phyloP scores from a whole-genome alignment of 2,113 vertebrate genomes.

The Peromyscus leucopus region DNA sequence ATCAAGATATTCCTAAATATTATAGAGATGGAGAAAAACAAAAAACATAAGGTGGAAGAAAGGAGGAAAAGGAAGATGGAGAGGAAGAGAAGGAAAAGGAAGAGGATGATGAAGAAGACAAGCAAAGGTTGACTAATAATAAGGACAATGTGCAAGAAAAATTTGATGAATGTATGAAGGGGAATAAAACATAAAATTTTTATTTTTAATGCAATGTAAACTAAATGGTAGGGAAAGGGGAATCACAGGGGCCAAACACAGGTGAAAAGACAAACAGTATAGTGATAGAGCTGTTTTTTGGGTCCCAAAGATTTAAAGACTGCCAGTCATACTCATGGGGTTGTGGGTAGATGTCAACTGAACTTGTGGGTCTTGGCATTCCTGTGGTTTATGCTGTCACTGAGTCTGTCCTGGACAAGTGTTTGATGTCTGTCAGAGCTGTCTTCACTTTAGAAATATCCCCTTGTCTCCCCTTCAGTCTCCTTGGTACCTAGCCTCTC shows the following conservation, averaged over 20 bases:
- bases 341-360: not conserved
- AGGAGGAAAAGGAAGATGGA: not conserved
- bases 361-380: not conserved
- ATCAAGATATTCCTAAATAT: not conserved
- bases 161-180: not conserved
- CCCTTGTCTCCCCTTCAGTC: not conserved
- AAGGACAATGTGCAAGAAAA: not conserved
- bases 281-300: not conserved
- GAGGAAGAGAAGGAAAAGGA: not conserved
- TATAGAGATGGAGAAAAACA: not conserved
- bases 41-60: not conserved
- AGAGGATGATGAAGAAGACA: not conserved
- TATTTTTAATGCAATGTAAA: not conserved
- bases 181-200: not conserved
- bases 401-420: not conserved
- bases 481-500: too few relatives aligned
- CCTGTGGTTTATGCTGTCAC: not conserved
- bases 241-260: too few relatives aligned
- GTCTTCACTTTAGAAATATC: not conserved
- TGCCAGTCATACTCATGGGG: not conserved
- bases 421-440: not conserved
- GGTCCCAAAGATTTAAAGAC: not conserved
- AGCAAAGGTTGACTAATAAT: not conserved
- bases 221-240: not conserved
- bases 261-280: too few relatives aligned